Percentiles rank a stretch among this genome's conserved stretches.
These are phyloP conservation scores for Odontomachus brunneus DNA, from an alignment of 1,140 invertebrate species.

Conservation along the genomic window DNA sequence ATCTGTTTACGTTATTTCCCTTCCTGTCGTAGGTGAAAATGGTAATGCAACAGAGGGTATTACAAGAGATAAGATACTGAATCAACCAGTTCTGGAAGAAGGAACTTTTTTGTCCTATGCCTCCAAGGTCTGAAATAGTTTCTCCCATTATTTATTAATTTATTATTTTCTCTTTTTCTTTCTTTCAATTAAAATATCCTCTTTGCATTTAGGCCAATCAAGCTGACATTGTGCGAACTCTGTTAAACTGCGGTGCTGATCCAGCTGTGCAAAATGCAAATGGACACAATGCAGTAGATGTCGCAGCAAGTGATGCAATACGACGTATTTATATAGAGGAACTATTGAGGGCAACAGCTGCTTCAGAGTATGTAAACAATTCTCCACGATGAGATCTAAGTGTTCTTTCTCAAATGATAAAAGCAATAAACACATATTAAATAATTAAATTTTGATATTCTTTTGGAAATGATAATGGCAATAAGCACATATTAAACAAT, in stretches of 20 bases:
- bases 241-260: constrained; percentile 88
- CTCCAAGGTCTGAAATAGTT: constrained; percentile 84
- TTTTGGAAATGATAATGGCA: constrained; percentile 5
- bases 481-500: constrained; percentile 67
- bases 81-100: constrained; percentile 85
- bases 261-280: constrained; percentile 86
- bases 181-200: background rate
- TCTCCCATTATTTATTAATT: background rate
- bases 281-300: constrained; percentile 87
- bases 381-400: background rate
- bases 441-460: constrained; percentile 4
- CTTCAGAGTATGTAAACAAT: constrained; percentile 86
- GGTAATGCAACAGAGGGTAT: constrained; percentile 78
- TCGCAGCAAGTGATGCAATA: constrained; percentile 85
- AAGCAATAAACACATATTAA: constrained; percentile 25
- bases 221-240: constrained; percentile 87
- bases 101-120: constrained; percentile 88
- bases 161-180: background rate
- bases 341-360: constrained; percentile 88
- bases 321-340: constrained; percentile 88
- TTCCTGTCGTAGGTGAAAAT: constrained; percentile 75
- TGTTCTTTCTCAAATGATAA: constrained; percentile 12
- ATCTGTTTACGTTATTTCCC: constrained; percentile 10
- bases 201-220: constrained; percentile 85
- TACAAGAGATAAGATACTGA: constrained; percentile 86